phyloP scores from a whole-genome alignment of 2,797 vertebrate species.

The Sylvilagus floridanus region DNA sequence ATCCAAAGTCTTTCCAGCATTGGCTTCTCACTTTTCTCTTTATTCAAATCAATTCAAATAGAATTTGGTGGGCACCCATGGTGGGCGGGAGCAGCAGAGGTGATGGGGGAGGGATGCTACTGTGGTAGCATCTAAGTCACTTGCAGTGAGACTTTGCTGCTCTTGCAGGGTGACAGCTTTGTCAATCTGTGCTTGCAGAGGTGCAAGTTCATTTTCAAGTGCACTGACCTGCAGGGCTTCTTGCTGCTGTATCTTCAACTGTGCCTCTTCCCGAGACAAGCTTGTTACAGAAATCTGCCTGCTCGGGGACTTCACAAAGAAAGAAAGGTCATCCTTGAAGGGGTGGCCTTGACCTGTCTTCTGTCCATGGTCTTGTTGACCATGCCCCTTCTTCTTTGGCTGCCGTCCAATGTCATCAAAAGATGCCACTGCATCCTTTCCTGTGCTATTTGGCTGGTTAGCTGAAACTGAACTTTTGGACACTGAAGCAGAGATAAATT shows the following conservation, averaged over 20 bases:
- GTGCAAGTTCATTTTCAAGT: conserved; percentile 91
- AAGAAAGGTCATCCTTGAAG: conserved; percentile 66
- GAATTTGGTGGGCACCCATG: conserved; percentile 81
- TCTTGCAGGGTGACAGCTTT: conserved; percentile 95
- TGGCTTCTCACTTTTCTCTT: conserved; percentile 88
- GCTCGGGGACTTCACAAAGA: conserved; percentile 68
- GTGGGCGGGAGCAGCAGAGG: conserved; percentile 87
- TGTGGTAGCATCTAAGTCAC: conserved; percentile 63
- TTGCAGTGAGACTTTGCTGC: conserved; percentile 84
- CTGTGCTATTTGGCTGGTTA: conserved; percentile 89
- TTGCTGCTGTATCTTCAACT: conserved; percentile 81
- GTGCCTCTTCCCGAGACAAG: conserved; percentile 77
- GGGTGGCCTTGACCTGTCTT: conserved; percentile 71
- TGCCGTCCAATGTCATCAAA: background rate
- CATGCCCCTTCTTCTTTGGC: too few species aligned
- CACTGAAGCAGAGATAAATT: conserved; percentile 93
- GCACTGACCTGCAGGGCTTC: conserved; percentile 94
- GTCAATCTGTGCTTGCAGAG: conserved; percentile 93
- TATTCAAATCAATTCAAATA: conserved; percentile 94
- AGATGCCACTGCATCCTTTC: background rate
- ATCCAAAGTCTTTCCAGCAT: conserved; percentile 73
- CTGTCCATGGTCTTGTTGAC: conserved; percentile 76
- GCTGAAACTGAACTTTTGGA: conserved; percentile 94
- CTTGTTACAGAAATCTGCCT: conserved; percentile 87
- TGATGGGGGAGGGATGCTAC: background rate